Evolutionary conservation across 2,113 vertebrate genomes (phyloP).

Genomic region (Heterotis niloticus): DNA sequence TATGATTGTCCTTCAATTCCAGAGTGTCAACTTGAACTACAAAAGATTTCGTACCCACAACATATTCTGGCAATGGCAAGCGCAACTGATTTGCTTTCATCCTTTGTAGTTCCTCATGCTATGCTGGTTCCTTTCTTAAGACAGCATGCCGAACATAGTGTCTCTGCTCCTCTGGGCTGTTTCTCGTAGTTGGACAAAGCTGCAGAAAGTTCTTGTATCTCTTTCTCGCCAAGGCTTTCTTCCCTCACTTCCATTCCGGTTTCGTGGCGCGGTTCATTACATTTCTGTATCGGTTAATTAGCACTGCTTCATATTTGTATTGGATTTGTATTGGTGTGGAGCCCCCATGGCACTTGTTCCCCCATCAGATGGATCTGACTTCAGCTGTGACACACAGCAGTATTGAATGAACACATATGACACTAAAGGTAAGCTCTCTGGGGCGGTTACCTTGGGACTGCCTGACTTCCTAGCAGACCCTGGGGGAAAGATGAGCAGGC

Average conservation of each 20-base stretch:
- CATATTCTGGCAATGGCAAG: not conserved
- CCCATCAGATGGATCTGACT: conserved; percentile 40
- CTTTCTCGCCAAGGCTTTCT: not conserved
- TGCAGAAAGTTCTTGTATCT: not conserved
- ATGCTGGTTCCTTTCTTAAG: not conserved
- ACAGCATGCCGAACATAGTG: not conserved
- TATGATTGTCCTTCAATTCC: conserved; percentile 24
- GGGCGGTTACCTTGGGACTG: conserved; percentile 38
- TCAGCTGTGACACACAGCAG: conserved; percentile 11
- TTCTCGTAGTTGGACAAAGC: not conserved
- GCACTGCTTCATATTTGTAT: conserved; percentile 54
- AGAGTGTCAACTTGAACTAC: not conserved
- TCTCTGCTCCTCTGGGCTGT: not conserved
- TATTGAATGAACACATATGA: conserved; percentile 34
- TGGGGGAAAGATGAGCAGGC: not conserved
- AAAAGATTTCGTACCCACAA: conserved; percentile 8
- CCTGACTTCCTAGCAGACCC: not conserved
- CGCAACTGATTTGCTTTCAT: not conserved
- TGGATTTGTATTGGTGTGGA: conserved; percentile 45
- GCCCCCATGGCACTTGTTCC: conserved; percentile 45
- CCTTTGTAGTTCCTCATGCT: not conserved
- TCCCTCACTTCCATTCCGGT: conserved; percentile 33
- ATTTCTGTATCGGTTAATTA: conserved; percentile 50
- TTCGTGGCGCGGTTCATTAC: conserved; percentile 26
- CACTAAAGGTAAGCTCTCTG: conserved; percentile 55